These are phyloP conservation scores for Dicyrtoma fusca DNA, from an alignment of 2,888 invertebrate genomes.

Conservation along the genomic window DNA sequence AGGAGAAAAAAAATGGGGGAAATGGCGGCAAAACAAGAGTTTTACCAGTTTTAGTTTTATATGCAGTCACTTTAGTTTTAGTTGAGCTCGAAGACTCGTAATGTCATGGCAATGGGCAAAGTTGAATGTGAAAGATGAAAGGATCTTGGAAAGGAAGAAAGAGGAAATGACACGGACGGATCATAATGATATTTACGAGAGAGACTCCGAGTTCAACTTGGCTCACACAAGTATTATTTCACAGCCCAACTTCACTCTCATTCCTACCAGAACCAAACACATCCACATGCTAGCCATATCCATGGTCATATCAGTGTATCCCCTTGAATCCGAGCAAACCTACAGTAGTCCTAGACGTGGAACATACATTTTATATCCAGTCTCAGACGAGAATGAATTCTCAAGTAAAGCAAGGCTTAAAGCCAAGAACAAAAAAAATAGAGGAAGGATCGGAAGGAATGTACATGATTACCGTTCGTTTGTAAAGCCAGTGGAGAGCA, in stretches of 20 bases:
- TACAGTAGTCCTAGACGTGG: neutral
- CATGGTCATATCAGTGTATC: neutral
- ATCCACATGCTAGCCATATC: too few species aligned
- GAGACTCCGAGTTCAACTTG: conserved; percentile 31
- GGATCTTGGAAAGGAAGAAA: conserved; percentile 32
- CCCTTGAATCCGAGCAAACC: neutral
- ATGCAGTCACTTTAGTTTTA: conserved; percentile 34
- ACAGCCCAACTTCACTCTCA: conserved; percentile 13
- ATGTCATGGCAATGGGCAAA: conserved; percentile 41
- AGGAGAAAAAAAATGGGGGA: conserved; percentile 18
- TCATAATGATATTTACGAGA: conserved; percentile 37
- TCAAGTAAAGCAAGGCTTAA: conserved; percentile 1
- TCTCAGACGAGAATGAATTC: conserved; percentile 8
- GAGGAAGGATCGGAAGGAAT: neutral
- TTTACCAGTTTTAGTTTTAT: conserved; percentile 16
- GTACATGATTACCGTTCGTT: conserved; percentile 70
- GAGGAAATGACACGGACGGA: conserved; percentile 37
- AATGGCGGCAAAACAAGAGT: conserved; percentile 33
- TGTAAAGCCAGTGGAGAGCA: conserved; percentile 82
- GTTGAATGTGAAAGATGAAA: conserved; percentile 41
- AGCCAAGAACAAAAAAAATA: conserved; percentile 2
- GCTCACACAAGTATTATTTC: conserved; percentile 20
- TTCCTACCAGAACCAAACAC: neutral
- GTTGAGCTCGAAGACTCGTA: conserved; percentile 34
- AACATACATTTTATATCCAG: neutral